phyloP scores from a whole-genome alignment of 1,140 invertebrate species.

The Ooceraea biroi region DNA sequence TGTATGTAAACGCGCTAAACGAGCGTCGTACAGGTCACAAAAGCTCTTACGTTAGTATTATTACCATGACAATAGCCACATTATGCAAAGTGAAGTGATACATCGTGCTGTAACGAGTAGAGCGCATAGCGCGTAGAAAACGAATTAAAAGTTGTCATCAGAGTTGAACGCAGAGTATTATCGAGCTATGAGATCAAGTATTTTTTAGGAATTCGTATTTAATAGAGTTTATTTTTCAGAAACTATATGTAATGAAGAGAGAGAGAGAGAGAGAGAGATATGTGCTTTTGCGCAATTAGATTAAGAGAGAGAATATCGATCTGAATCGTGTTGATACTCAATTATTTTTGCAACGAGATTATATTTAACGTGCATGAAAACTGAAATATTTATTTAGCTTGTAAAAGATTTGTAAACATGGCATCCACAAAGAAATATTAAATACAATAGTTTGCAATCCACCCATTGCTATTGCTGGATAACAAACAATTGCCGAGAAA shows the following conservation, averaged over 20 bases:
- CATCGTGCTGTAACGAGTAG: constrained; percentile 20
- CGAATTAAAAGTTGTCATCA: neutral
- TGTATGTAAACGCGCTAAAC: constrained; percentile 48
- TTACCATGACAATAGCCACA: constrained; percentile 56
- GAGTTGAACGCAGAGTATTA: constrained; percentile 31
- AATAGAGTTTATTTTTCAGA: constrained; percentile 37
- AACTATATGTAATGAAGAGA: constrained; percentile 14
- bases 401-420: constrained; percentile 15
- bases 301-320: constrained; percentile 11
- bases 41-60: constrained; percentile 46
- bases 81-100: constrained; percentile 51
- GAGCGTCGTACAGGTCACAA: constrained; percentile 28
- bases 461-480: too few relatives aligned
- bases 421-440: neutral
- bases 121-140: constrained; percentile 13
- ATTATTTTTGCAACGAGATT: constrained; percentile 48
- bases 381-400: constrained; percentile 12
- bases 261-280: neutral
- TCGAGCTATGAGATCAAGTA: constrained; percentile 7
- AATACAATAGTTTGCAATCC: too few relatives aligned
- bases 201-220: constrained; percentile 13
- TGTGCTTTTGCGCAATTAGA: constrained; percentile 15
- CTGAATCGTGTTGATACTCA: constrained; percentile 1
- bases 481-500: too few relatives aligned
- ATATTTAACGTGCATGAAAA: constrained; percentile 11